Conservation (phyloP, 2,797 vertebrate genomes). For the Rhynchonycteris naso region DNA sequence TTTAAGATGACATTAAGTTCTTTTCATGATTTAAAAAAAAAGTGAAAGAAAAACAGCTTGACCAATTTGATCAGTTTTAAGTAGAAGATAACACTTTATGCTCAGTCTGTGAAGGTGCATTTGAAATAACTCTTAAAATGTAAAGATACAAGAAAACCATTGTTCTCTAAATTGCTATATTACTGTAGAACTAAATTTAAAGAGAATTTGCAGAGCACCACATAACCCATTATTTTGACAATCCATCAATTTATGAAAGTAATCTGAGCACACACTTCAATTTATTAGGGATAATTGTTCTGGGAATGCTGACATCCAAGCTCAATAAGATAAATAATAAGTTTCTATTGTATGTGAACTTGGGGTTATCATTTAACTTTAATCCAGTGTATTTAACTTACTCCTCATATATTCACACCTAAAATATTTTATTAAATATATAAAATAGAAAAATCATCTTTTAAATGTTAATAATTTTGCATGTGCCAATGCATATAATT, state of each 20-base stretch:
- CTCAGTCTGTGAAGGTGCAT: background rate
- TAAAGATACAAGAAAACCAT: background rate
- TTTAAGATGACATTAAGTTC: background rate
- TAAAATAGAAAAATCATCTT: slow-evolving; percentile 35
- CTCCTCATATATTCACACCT: background rate
- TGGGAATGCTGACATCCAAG: slow-evolving; percentile 59
- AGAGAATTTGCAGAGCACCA: slow-evolving; percentile 3
- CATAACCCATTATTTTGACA: slow-evolving; percentile 64
- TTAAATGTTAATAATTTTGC: slow-evolving; percentile 38
- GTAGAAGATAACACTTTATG: background rate
- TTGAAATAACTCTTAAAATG: slow-evolving; percentile 58
- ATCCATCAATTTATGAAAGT: slow-evolving; percentile 55
- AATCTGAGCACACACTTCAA: slow-evolving; percentile 53
- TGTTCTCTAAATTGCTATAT: slow-evolving; percentile 47
- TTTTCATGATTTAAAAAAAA: slow-evolving; percentile 8
- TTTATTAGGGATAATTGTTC: slow-evolving; percentile 75
- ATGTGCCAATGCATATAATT: background rate
- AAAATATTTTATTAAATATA: slow-evolving; percentile 47
- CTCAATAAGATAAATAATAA: slow-evolving; percentile 66
- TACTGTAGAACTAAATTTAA: slow-evolving; percentile 53
- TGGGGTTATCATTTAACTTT: slow-evolving; percentile 44
- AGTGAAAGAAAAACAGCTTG: background rate
- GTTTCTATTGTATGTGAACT: slow-evolving; percentile 55
- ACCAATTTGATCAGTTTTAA: background rate
- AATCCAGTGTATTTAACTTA: slow-evolving; percentile 51